Conservation (phyloP, 2,888 invertebrate genomes). For the Bombylius discolor region DNA sequence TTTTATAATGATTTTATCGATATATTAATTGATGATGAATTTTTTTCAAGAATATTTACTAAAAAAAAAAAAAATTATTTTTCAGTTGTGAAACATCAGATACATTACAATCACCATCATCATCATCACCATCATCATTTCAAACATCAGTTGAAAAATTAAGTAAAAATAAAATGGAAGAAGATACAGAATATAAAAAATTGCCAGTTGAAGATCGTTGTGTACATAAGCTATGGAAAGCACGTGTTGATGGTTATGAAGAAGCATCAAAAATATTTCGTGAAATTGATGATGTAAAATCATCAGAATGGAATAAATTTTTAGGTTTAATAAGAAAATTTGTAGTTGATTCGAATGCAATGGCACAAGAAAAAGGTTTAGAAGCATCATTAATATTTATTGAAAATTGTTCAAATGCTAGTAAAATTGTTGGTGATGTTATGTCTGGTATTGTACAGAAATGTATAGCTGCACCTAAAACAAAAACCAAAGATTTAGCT, state of each 20-base stretch:
- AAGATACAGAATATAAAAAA: constrained; percentile 78
- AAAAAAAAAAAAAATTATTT: no score
- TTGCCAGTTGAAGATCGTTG: constrained; percentile 81
- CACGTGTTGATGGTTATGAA: constrained; percentile 85
- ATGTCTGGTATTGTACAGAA: constrained; percentile 79
- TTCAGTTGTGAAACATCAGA: no score
- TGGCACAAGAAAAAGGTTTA: constrained; percentile 90
- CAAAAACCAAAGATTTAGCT: constrained; percentile 83
- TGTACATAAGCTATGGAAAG: constrained; percentile 93
- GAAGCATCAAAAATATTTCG: constrained; percentile 81
- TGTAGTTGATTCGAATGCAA: constrained; percentile 85
- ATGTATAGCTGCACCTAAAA: constrained; percentile 82
- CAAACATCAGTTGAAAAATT: no score
- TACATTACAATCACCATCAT: no score
- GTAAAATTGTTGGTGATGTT: constrained; percentile 81
- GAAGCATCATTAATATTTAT: constrained; percentile 84
- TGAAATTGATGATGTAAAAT: constrained; percentile 82
- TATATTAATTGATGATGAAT: no score
- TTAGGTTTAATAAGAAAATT: constrained; percentile 86
- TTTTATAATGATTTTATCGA: no score
- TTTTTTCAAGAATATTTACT: no score
- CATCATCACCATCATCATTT: no score
- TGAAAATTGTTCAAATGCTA: constrained; percentile 78
- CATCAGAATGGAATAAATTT: constrained; percentile 86
- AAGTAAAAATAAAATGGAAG: constrained; percentile 46